Base-by-base conservation (phyloP, 2,888 invertebrate species). In the Hetaerina titia region DNA sequence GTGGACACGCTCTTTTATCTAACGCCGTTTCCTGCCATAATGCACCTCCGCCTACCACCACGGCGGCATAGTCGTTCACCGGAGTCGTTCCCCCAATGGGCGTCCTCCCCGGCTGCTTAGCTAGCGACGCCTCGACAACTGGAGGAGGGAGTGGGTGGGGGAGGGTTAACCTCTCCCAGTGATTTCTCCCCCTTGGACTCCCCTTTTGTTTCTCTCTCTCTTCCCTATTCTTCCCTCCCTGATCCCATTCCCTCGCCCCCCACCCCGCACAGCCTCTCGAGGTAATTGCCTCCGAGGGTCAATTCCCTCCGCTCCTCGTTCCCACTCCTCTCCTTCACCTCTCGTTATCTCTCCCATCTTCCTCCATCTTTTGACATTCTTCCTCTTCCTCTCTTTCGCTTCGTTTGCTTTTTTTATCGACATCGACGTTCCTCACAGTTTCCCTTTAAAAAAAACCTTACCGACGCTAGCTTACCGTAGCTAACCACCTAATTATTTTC, bases 1-100 rank as follows among this genome's bases (percentile, higher is more conserved):
- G 22, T 19, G 81, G 81, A 81, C 81, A 81, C 31, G 81, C 13
- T 81, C 81, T 31, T 81, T 81, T 81, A 81, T 81, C 81, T 81
- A 25, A 13, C 81, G 15, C 81, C 81, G 81, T 81, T 81, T 81
- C 81, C 81, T 81, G 81, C 81, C 81, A 81, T 81, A 81, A 81
- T 81, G 81, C 81, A 81, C 81, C 81, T 81, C 69, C 31, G 81
- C 81, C 81, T 31, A 31, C 74, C 74, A 31, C 69, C 69, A 22
- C 7, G 45, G 45, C 45, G 45, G 45, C 45, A 45, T 45, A 45
- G 81, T 25, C 81, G 31, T 31, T 13, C 81, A 81, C 31, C 9
- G n/a, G 69, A 69, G 69, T 69, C 69, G n/a, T 69, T 31, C 15
- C 81, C 81, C 15, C 81, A 31, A 22, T 25, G 15, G 81, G 45